phyloP scores from a whole-genome alignment of 2,113 vertebrate species.

The Pungitius pungitius region DNA sequence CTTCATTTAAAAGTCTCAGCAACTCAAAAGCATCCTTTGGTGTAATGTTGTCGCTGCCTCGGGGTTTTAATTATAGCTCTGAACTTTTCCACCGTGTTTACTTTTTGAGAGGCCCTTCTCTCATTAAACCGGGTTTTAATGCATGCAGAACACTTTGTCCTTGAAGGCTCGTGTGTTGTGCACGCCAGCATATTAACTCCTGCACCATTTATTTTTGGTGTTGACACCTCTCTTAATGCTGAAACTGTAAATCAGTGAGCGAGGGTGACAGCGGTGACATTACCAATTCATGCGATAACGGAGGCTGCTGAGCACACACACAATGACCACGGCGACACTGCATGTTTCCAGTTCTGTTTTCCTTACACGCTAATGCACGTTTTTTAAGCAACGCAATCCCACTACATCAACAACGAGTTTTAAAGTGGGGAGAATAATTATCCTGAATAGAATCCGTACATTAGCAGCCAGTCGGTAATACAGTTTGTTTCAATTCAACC shows the following conservation, averaged over 20 bases:
- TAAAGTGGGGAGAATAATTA: slow-evolving; percentile 27
- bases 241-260: slow-evolving; percentile 73
- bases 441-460: slow-evolving; percentile 27
- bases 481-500: slow-evolving; percentile 35
- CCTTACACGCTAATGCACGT: slow-evolving; percentile 28
- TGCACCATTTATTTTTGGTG: slow-evolving; percentile 69
- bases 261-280: slow-evolving; percentile 66
- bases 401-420: slow-evolving; percentile 31
- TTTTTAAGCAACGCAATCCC: slow-evolving; percentile 39
- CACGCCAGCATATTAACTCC: slow-evolving; percentile 56
- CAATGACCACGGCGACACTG: slow-evolving; percentile 45
- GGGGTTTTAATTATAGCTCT: slow-evolving; percentile 46
- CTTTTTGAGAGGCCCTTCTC: slow-evolving; percentile 21
- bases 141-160: slow-evolving; percentile 53
- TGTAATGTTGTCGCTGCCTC: slow-evolving; percentile 39
- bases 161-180: slow-evolving; percentile 57
- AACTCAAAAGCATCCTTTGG: slow-evolving; percentile 28
- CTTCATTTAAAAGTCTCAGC: slow-evolving; percentile 18
- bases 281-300: slow-evolving; percentile 71
- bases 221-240: slow-evolving; percentile 75
- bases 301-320: slow-evolving; percentile 68
- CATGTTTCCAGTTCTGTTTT: slow-evolving; percentile 33
- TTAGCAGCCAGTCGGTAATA: slow-evolving; percentile 4
- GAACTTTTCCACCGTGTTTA: slow-evolving; percentile 26
- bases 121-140: slow-evolving; percentile 37